Base-by-base conservation (phyloP, 2,797 vertebrate species). In the Aeoliscus strigatus region DNA sequence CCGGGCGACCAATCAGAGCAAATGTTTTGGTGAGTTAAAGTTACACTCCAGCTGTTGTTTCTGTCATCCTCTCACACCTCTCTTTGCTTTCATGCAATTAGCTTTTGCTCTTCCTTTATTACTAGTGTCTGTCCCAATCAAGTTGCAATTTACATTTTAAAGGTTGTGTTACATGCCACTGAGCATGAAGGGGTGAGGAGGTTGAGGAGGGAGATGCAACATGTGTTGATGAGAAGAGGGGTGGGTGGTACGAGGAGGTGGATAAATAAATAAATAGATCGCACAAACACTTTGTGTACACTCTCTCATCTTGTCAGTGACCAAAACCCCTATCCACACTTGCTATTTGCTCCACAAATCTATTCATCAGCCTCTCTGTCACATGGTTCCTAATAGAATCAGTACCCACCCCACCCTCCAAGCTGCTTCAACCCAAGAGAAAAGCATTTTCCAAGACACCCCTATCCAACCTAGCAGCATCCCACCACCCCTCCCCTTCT, bases 1-100 rank as follows among this genome's bases (percentile, higher is more conserved):
- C 83, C 90, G 96, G 55, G 96, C 94, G 54, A 99, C 95, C 74
- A 98, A 99, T 83, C 96, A 99, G 92, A 99, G 96, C 92, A 99
- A 99, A 76, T 99, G 96, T 85, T 99, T 99, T 38, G 96, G 96
- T 97, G 69, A 89, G 90, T 82, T 33, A 24, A 51, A 41, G 28
- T 54, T 29, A 40, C 5, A 21, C 33, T 13, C 44, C 29, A 43
- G 29, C 36, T 52, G 27, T 49, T n/a, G n/a, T 48, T 70, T 77
- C 66, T 39, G 53, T 53, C 75, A 59, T 70, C 41, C 40, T 35
- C 51, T 60, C 55, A 40, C 59, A 50, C 32, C 60, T 46, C 39
- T 39, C 57, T 53, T 72, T 66, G 28, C 43, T 56, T 46, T 60
- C 28, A 40, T 30, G 46, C 50, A 70, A 73, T 72, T 77, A 70